Evolutionary conservation across 2,888 invertebrate genomes (phyloP), one percentile per base, ranked within the genome.

Genomic region (Cosmopolites sordidus): DNA sequence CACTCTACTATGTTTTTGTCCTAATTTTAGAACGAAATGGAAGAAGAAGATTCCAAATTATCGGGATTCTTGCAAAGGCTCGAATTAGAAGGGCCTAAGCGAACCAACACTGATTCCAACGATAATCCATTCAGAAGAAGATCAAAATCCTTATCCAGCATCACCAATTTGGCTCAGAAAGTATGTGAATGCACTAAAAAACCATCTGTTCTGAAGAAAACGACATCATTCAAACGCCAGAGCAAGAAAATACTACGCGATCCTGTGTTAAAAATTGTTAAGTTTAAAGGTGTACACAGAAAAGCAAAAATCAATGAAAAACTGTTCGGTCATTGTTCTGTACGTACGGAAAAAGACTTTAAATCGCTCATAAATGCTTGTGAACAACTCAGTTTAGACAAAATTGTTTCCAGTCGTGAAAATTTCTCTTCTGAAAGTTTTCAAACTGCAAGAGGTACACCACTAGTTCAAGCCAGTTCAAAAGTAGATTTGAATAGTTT

Each of bases 201-300:
- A 54, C 54, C 62, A 18, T 52, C 61, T 29, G 60, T 58, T 27
- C 56, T 72, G 14, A 71, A 69, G 59, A 69, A 68, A 51, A 69
- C 68, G 3, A 66, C 65, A 16, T 65, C 61, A 50, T 72, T 67
- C 59, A 72, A 69, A 63, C 68, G 62, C 53, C 65, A 59, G 56
- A 64, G 60, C 51, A 67, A 70, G 58, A 79, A 77, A 70, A 69
- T 82, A 54, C 66, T 83, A 27, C 79, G 77, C 60, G 80, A 82
- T 61, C 82, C 82, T 29, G 73, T 80, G 43, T 68, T 82, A 58
- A 79, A 79, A 65, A 72, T 80, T 59, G 66, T 81, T 22, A 70
- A 66, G 62, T 71, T 68, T 58, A 58, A 43, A 54, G 47, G 33
- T 45, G 50, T 38, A n/a, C 56, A 47, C 47, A 53, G 44, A 43